Evolutionary conservation across 2,113 vertebrate species (phyloP), one percentile per base, ranked within the genome.

Genomic region (Datnioides undecimradiatus): DNA sequence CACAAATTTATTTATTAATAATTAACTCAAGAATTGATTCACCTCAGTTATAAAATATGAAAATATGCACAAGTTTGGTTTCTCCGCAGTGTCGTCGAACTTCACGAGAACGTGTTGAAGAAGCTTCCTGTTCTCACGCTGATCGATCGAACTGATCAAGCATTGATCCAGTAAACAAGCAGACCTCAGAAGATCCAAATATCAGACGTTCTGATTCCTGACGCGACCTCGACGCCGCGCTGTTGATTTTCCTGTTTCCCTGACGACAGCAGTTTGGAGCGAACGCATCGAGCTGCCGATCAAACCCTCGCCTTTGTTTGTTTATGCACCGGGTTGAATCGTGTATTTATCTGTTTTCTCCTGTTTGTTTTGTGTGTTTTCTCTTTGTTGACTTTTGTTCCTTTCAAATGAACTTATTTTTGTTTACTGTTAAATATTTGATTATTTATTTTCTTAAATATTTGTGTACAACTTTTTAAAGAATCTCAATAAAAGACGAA

Each of bases 361-460:
- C n/a, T 40, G 55, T 58, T 25, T 40, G 23, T 73, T 49, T 70
- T 31, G 38, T 82, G 62, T 66, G 36, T 66, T 41, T 79, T 52
- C 19, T 29, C 57, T 71, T 49, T 25, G 34, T 62, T 62, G 76
- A 63, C 40, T n/a, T 64, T 41, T 36, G 38, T 54, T 63, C n/a
- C 31, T 77, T 83, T 84, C 2, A 62, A 65, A 71, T 45, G n/a
- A 66, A 81, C 43, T 41, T 68, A 38, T 79, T 84, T 79, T 73
- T 88, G 41, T 83, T 21, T 68, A 73, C 65, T 87, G 73, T 86
- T 87, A 71, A 88, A 89, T 91, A 79, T 85, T 88, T 90, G 67
- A 52, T 94, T 91, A 93, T 92, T 94, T 95, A 94, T 94, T 95
- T 91, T 90, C 76, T 84, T 76, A 79, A 84, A 86, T 88, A 88